Percentiles rank a stretch among this genome's conserved stretches.
Conservation (phyloP, 2,888 invertebrate species). For the Meliscaeva auricollis region DNA sequence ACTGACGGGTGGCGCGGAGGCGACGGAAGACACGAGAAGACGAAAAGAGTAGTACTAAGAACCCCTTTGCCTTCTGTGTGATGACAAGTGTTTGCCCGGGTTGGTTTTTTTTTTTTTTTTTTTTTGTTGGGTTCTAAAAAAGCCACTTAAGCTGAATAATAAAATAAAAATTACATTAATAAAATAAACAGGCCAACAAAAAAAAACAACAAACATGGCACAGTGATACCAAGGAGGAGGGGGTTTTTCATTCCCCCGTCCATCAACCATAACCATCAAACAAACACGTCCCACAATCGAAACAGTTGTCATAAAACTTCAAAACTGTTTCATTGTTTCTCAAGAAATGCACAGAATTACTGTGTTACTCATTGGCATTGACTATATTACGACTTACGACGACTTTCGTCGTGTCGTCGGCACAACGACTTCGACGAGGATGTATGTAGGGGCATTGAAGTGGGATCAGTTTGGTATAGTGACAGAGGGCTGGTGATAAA, state of each 20-base stretch:
- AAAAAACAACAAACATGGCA: slow-evolving; percentile 48
- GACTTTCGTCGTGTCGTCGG: too few species aligned
- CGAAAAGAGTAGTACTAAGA: slow-evolving; percentile 10
- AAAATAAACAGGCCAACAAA: slow-evolving; percentile 61
- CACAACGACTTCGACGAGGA: slow-evolving; percentile 39
- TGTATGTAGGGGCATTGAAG: background rate
- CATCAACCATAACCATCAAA: too few species aligned
- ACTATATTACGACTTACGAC: slow-evolving; percentile 25
- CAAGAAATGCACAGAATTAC: slow-evolving; percentile 47
- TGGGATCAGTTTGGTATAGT: slow-evolving; percentile 11
- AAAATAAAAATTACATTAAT: slow-evolving; percentile 71
- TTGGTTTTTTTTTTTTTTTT: too few species aligned
- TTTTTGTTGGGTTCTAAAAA: slow-evolving; percentile 28
- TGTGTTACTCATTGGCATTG: slow-evolving; percentile 40
- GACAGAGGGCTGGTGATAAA: slow-evolving; percentile 44
- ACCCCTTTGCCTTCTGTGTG: slow-evolving; percentile 21
- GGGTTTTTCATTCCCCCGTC: background rate
- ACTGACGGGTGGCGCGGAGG: too few species aligned
- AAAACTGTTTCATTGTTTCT: slow-evolving; percentile 68
- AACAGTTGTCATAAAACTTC: slow-evolving; percentile 69
- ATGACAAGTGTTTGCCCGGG: slow-evolving; percentile 40
- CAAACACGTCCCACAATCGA: slow-evolving; percentile 42
- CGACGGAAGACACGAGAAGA: too few species aligned
- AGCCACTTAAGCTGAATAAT: slow-evolving; percentile 66
- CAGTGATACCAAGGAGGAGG: background rate